Percentiles rank a stretch among this genome's conserved stretches.
phyloP scores from a whole-genome alignment of 2,888 invertebrate genomes.

The Lasioglossum oenotherae region DNA sequence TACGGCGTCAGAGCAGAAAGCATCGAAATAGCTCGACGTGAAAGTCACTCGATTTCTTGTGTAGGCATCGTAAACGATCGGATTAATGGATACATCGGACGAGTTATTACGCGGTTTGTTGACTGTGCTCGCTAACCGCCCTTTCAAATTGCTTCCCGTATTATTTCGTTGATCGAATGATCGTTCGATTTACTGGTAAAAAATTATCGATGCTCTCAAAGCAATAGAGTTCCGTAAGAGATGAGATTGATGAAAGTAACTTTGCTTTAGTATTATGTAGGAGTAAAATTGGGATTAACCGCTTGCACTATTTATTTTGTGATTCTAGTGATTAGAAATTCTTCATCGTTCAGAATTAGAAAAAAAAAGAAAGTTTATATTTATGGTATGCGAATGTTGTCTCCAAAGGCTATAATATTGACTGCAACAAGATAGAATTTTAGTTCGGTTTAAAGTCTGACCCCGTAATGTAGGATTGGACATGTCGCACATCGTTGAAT shows the following conservation, averaged over 20 bases:
- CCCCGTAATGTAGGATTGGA: no score
- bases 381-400: no score
- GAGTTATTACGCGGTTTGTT: not conserved
- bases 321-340: no score
- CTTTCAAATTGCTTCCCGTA: not conserved
- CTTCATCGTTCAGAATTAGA: no score
- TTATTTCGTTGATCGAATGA: not conserved
- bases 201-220: not conserved
- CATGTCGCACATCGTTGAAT: no score
- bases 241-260: not conserved
- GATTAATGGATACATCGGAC: slow-evolving; percentile 11
- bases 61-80: not conserved
- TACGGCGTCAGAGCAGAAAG: slow-evolving; percentile 44
- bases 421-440: no score
- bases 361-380: no score
- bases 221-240: not conserved
- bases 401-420: no score
- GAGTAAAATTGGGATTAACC: not conserved
- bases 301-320: not conserved
- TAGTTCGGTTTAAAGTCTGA: no score
- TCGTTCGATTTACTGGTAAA: not conserved
- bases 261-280: not conserved
- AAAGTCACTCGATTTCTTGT: slow-evolving; percentile 45
- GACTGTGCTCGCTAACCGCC: not conserved
- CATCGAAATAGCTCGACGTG: slow-evolving; percentile 19